These are phyloP conservation scores for Neoaliturus tenellus DNA, from an alignment of 2,888 invertebrate species.

Conservation along the genomic window DNA sequence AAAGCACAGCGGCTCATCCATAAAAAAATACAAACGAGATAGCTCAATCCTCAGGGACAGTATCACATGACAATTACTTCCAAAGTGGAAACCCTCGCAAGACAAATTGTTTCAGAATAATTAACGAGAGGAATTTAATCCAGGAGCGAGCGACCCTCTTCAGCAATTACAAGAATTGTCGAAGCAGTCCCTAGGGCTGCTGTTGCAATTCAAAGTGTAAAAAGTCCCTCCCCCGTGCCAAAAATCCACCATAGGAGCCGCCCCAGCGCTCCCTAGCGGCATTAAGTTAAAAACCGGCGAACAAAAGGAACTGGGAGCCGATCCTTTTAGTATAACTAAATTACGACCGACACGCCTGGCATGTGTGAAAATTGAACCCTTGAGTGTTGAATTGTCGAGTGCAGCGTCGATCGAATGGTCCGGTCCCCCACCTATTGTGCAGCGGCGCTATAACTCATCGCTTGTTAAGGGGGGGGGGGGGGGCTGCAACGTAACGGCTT, in stretches of 20 bases:
- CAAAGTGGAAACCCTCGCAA: background rate
- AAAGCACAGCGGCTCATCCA: no score
- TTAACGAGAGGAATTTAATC: conserved; percentile 20
- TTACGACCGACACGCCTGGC: conserved; percentile 28
- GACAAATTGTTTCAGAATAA: conserved; percentile 18
- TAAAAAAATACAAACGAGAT: background rate
- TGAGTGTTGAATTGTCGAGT: conserved; percentile 21
- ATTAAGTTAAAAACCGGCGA: conserved; percentile 42
- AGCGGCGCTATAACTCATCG: conserved; percentile 22
- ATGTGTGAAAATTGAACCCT: conserved; percentile 46
- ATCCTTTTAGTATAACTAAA: conserved; percentile 46
- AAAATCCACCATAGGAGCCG: background rate
- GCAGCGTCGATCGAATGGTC: background rate
- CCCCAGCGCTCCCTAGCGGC: conserved; percentile 5
- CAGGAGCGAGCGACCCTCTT: background rate
- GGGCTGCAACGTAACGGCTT: background rate
- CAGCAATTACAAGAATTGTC: background rate
- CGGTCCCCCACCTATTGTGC: conserved; percentile 1
- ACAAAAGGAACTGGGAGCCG: conserved; percentile 19
- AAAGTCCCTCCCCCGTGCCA: background rate
- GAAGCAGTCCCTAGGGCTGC: conserved; percentile 5
- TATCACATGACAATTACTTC: conserved; percentile 22
- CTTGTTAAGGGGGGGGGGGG: background rate
- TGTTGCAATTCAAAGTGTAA: conserved; percentile 23
- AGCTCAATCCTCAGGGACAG: background rate